phyloP scores from a whole-genome alignment of 2,888 invertebrate species.

The Apodemia duryi region DNA sequence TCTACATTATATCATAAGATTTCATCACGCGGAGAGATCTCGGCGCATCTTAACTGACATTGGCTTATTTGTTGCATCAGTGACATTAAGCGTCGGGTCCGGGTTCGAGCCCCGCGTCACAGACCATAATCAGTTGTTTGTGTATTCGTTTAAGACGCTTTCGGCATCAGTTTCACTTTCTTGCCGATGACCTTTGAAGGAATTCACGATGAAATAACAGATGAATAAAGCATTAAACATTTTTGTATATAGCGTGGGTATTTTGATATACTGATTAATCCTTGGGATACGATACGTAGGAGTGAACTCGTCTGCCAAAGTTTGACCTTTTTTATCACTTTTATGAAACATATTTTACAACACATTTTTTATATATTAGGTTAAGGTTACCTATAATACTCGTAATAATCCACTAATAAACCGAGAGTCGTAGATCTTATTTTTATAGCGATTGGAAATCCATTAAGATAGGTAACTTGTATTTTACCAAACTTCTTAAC shows the following conservation, averaged over 20 bases:
- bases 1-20: conserved; percentile 38
- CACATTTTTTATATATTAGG: too few relatives aligned
- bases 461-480: too few relatives aligned
- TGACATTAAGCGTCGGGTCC: conserved; percentile 42
- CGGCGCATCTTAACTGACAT: conserved; percentile 42
- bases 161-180: conserved; percentile 71
- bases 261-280: background rate
- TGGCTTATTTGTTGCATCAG: conserved; percentile 57
- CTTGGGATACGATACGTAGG: background rate
- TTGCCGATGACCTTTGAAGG: conserved; percentile 65
- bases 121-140: conserved; percentile 34
- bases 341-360: too few relatives aligned
- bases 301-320: too few relatives aligned
- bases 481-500: too few relatives aligned
- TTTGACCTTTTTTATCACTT: too few relatives aligned
- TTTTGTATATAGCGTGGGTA: conserved; percentile 19
- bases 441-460: too few relatives aligned
- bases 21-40: conserved; percentile 39
- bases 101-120: conserved; percentile 40
- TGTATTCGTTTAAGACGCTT: conserved; percentile 60
- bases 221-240: conserved; percentile 54
- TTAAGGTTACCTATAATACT: too few relatives aligned
- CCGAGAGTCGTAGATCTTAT: too few relatives aligned
- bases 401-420: too few relatives aligned
- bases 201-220: conserved; percentile 60